Base-by-base conservation (phyloP, 2,113 vertebrate species). In the Spea bombifrons region DNA sequence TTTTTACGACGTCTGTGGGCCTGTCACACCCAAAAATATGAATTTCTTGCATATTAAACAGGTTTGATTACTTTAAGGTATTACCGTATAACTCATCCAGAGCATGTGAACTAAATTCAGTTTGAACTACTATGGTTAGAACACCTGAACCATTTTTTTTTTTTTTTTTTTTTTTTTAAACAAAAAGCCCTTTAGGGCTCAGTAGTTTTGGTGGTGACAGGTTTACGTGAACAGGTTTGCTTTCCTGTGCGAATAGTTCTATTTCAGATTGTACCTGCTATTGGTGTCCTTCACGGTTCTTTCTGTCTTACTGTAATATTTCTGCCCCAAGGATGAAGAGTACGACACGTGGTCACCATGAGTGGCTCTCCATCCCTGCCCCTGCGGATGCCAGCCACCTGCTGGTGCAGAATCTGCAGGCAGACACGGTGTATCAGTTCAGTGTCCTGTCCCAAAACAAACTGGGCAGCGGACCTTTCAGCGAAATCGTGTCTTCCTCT, bases 391-490 rank as follows among this genome's bases (percentile, higher is more conserved):
- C 93, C 72, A 86, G 85, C 8, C 88, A 94, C 82, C 87, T 97
- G 43, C 80, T 97, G 48, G 96, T 99, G 83, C 90, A 92, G 0
- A 94, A 94, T 64, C 90, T 99, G 5, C 92, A 95, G 76, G 89
- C 94, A 0, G 89, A 91, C 55, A 92, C 86, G 0, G 85, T 88
- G 46, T 99, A 99, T 87, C 97, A 99, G 91, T 97, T 99, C 90
- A 97, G 97, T 0, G 88, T 99, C 80, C 91, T 99, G 44, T 93
- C 96, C 67, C 96, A 98, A 88, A 99, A 98, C 88, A 97, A 96
- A 83, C 90, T 97, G 66, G 97, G 97, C 50, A 98, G 95, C 0
- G 96, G 97, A n/a, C 95, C 96, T 46, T 99, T 99, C 88, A 99
- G 97, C 59, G 94, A 96, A 86, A 98, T 99, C 0, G 80, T 95